Evolutionary conservation across 2,797 vertebrate species (phyloP), one percentile per base, ranked within the genome.

Genomic region (Ataeniobius toweri): DNA sequence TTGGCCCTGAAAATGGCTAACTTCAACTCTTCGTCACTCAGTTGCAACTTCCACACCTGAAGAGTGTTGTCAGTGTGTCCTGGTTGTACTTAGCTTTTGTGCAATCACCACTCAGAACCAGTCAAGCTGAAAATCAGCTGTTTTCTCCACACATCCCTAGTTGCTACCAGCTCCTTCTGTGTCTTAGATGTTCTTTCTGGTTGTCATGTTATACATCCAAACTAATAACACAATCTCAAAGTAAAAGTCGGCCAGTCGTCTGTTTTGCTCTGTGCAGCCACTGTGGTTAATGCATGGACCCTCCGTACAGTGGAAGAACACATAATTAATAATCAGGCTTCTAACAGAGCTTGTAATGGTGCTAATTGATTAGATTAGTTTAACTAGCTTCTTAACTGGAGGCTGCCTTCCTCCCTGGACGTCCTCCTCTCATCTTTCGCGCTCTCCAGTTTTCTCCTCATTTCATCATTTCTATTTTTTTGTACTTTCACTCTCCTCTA

Each of bases 321-420:
- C 95, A 94, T 97, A 96, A 97, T 97, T 98, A 96, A 98, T 97
- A 97, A 98, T 97, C 97, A 96, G 96, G 95, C 96, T 94, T 95
- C 96, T 98, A 96, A 96, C 97, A 95, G 97, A 94, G 96, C 96
- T 96, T 98, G 97, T 98, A 98, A 97, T 97, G 96, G 97, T 98
- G 98, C 97, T 99, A 99, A 99, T 99, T 99, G 97, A 99, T 97
- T 96, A 98, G 96, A 98, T 98, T 99, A 99, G 97, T 97, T 95
- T 95, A 95, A 86, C 85, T 93, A 89, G 85, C 82, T 84, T 91
- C 89, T 88, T 85, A 91, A 89, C 87, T 89, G 80, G 88, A 91
- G 88, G 82, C 85, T 78, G 78, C 81, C 72, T 59, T 74, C 84
- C 41, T 89, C 87, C 80, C 70, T 76, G 78, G 67, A 88, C 95